These are phyloP conservation scores for Pyrrhura leucotis DNA, from an alignment of 2,797 vertebrate species.

Conservation along the genomic window DNA sequence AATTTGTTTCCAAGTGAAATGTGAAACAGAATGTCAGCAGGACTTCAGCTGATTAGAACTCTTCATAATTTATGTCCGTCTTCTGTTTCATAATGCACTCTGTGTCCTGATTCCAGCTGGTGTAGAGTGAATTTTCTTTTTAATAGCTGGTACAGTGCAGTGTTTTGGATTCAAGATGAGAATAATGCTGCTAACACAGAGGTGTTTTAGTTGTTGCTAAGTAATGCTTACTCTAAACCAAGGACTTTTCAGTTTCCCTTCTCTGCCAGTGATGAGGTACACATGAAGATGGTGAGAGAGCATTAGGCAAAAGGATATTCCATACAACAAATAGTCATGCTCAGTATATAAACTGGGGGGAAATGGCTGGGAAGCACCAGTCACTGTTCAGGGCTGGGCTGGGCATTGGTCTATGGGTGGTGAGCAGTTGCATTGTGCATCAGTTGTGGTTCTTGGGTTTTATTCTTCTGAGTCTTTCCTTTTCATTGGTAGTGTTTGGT, in stretches of 20 bases:
- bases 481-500: not conserved
- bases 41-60: not conserved
- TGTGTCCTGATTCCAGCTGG: slow-evolving; percentile 38
- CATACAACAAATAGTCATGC: not conserved
- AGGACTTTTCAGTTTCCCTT: not conserved
- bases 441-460: not conserved
- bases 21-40: not conserved
- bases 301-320: not conserved
- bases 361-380: not conserved
- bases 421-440: not conserved
- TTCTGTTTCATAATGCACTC: not conserved
- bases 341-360: not conserved
- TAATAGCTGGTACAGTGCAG: not conserved
- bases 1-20: not conserved
- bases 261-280: not conserved
- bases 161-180: not conserved
- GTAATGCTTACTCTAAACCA: not conserved
- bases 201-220: not conserved
- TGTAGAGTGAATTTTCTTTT: not conserved
- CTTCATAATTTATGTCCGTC: slow-evolving; percentile 56
- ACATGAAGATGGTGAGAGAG: not conserved
- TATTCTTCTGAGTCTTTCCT: not conserved
- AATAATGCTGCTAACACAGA: not conserved
- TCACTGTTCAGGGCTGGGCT: not conserved
- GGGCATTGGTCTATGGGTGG: not conserved